Evolutionary conservation across 2,888 invertebrate species (phyloP).

Genomic region (Pemphredon lugubris): DNA sequence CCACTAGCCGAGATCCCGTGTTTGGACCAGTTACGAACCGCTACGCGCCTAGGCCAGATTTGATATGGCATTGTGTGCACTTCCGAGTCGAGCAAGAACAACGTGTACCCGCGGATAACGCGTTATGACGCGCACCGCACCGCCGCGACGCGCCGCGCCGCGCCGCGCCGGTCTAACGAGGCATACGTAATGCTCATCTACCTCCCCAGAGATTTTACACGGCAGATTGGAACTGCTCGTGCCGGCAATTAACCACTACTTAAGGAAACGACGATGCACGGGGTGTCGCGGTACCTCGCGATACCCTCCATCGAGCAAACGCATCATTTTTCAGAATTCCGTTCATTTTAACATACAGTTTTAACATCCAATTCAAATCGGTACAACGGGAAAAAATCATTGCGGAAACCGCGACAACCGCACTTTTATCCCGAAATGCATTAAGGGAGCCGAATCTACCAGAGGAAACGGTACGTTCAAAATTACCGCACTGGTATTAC

Average conservation of each 20-base stretch:
- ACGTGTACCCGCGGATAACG: slow-evolving; percentile 34
- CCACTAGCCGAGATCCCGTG: slow-evolving; percentile 62
- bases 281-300: too few species aligned
- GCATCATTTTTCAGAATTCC: too few species aligned
- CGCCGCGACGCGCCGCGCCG: slow-evolving; percentile 20
- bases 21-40: slow-evolving; percentile 51
- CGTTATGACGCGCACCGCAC: slow-evolving; percentile 13
- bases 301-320: too few species aligned
- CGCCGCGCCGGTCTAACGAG: slow-evolving; percentile 33
- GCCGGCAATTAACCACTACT: background rate
- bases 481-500: too few species aligned
- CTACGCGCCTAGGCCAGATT: slow-evolving; percentile 42
- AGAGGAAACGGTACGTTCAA: too few species aligned
- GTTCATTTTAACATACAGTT: too few species aligned
- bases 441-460: too few species aligned
- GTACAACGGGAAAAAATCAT: too few species aligned
- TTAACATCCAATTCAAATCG: too few species aligned
- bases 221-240: slow-evolving; percentile 19
- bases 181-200: slow-evolving; percentile 30
- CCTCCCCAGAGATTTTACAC: slow-evolving; percentile 8
- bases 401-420: too few species aligned
- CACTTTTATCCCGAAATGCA: too few species aligned
- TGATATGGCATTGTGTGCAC: slow-evolving; percentile 48
- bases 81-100: slow-evolving; percentile 50
- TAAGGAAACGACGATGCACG: background rate